These are phyloP conservation scores for Scaptomyza parva DNA, from an alignment of 2,888 invertebrate species.

Conservation along the genomic window DNA sequence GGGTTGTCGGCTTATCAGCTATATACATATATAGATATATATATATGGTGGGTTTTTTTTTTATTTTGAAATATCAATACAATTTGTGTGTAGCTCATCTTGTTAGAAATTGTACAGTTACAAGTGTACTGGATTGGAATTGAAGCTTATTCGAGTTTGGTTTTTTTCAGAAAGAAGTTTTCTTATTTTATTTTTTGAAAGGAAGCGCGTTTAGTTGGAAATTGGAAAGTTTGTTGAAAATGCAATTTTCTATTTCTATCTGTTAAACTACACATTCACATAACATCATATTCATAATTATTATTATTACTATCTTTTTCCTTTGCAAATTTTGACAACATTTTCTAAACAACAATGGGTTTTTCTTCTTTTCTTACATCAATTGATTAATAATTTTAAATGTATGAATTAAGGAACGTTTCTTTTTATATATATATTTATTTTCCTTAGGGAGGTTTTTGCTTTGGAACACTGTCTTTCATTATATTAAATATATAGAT, in stretches of 20 bases:
- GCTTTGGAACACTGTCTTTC: conserved; percentile 9
- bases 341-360: not conserved
- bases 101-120: conserved; percentile 4
- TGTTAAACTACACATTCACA: conserved; percentile 1
- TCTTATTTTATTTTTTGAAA: no score
- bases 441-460: no score
- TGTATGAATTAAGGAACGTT: conserved; percentile 30
- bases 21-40: conserved; percentile 12
- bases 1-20: conserved; percentile 61
- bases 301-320: not conserved
- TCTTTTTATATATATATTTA: not conserved
- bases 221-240: no score
- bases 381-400: conserved; percentile 21
- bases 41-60: conserved; percentile 71
- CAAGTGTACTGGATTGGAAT: conserved; percentile 7
- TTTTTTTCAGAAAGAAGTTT: not conserved
- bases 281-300: not conserved
- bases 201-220: no score
- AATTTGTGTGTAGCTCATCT: conserved; percentile 14
- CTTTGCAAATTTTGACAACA: no score
- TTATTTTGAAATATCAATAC: conserved; percentile 64
- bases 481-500: not conserved
- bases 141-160: conserved; percentile 26
- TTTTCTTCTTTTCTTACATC: not conserved
- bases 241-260: not conserved